Percentiles rank a stretch among this genome's conserved stretches.
Evolutionary conservation across 2,797 vertebrate genomes (phyloP).

Genomic region (Acipenser transmontanus): DNA sequence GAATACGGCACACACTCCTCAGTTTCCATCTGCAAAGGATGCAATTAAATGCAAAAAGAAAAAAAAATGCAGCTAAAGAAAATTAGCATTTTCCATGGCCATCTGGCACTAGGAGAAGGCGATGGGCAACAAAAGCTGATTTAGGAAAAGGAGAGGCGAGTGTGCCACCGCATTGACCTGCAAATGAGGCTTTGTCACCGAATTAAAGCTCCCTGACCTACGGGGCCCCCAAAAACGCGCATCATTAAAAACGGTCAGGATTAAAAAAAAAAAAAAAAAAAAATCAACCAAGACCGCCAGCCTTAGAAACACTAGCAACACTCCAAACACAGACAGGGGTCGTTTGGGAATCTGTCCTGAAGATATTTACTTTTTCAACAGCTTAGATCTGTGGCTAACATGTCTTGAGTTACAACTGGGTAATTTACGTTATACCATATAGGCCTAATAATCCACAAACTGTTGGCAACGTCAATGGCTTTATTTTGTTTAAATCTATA

Average conservation of each 20-base stretch:
- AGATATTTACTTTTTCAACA: no score
- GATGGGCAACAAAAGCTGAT: slow-evolving; percentile 70
- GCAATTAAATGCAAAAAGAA: slow-evolving; percentile 74
- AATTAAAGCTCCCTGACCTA: slow-evolving; percentile 61
- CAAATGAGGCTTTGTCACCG: slow-evolving; percentile 79
- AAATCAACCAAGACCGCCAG: no score
- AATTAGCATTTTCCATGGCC: slow-evolving; percentile 77
- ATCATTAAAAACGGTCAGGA: slow-evolving; percentile 13
- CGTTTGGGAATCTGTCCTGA: no score
- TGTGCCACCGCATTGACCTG: slow-evolving; percentile 90
- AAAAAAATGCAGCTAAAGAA: slow-evolving; percentile 44
- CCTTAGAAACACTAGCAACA: no score
- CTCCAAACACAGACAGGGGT: no score
- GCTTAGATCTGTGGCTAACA: no score
- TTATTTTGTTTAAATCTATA: no score
- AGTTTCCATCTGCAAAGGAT: slow-evolving; percentile 69
- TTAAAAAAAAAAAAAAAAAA: no score
- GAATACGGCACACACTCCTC: slow-evolving; percentile 69
- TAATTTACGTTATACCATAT: no score
- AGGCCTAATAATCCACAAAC: no score
- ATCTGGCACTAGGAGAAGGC: slow-evolving; percentile 80
- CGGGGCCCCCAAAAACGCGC: slow-evolving; percentile 29
- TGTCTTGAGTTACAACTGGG: no score
- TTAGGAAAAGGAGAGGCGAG: slow-evolving; percentile 80
- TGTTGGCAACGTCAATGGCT: no score